A percentile compares a stretch with the other conserved stretches of the same genome.
These are phyloP conservation scores for Porites australiensis DNA, from an alignment of 64 coral and sea anemone species.

Conservation along the genomic window DNA sequence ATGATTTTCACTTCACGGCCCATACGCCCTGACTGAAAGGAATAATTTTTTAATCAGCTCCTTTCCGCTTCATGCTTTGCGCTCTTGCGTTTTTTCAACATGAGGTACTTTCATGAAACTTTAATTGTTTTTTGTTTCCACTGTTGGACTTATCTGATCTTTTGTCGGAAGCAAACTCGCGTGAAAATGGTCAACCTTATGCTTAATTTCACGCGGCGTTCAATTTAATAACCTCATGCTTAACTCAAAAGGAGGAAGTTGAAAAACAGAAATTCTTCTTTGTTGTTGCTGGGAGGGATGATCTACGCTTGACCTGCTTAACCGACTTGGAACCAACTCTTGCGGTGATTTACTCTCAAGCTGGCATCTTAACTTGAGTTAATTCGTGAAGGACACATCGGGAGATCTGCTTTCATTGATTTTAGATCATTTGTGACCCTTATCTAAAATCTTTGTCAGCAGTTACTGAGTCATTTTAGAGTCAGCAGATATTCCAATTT, in stretches of 20 bases:
- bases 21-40: constrained; percentile 35
- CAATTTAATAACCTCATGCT: background rate
- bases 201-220: background rate
- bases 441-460: background rate
- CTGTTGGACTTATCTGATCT: background rate
- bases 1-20: constrained; percentile 11
- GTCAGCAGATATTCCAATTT: background rate
- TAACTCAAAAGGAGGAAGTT: background rate
- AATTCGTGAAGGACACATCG: background rate
- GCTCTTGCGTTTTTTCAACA: background rate
- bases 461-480: background rate
- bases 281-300: background rate
- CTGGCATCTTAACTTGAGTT: background rate
- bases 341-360: background rate
- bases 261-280: background rate
- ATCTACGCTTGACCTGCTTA: background rate
- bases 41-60: constrained; percentile 85
- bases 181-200: background rate
- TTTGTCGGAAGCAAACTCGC: background rate
- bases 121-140: background rate
- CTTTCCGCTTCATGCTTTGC: constrained; percentile 52
- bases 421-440: background rate
- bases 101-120: constrained; percentile 38
- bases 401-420: background rate
- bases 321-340: background rate